phyloP scores from a whole-genome alignment of 2,888 invertebrate species.

The Mimachlamys varia region DNA sequence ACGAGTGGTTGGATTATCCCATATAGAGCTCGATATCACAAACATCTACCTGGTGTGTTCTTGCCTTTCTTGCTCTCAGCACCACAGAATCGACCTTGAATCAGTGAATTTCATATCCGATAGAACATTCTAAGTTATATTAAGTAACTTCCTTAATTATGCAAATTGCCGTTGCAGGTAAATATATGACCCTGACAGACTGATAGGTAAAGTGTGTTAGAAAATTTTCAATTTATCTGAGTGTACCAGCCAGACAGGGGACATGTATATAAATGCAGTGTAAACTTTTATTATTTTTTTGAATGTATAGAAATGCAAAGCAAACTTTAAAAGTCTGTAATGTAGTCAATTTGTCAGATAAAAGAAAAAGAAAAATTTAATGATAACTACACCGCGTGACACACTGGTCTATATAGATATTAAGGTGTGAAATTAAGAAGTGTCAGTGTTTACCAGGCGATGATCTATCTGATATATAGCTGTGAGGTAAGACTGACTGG shows the following conservation, averaged over 20 bases:
- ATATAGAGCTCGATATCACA: too few species aligned
- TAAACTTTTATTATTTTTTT: too few species aligned
- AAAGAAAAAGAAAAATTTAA: background rate
- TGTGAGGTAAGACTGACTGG: background rate
- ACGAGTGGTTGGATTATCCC: too few species aligned
- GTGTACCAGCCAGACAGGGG: background rate
- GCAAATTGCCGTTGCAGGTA: too few species aligned
- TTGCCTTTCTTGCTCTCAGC: background rate
- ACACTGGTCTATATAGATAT: background rate
- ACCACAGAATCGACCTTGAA: background rate
- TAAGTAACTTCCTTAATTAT: too few species aligned
- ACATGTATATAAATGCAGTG: background rate
- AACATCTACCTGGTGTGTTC: background rate
- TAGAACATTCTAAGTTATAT: too few species aligned
- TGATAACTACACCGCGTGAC: background rate
- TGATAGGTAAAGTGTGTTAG: background rate
- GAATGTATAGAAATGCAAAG: background rate
- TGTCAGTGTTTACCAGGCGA: background rate
- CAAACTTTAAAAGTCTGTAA: too few species aligned
- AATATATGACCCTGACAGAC: too few species aligned
- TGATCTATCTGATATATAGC: background rate
- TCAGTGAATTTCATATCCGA: background rate
- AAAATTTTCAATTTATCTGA: background rate
- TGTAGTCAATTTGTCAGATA: conserved; percentile 7
- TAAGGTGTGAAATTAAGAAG: background rate